A percentile compares a stretch with the other conserved stretches of the same genome.
Conservation (phyloP, 2,113 vertebrate species). For the Fulica atra region DNA sequence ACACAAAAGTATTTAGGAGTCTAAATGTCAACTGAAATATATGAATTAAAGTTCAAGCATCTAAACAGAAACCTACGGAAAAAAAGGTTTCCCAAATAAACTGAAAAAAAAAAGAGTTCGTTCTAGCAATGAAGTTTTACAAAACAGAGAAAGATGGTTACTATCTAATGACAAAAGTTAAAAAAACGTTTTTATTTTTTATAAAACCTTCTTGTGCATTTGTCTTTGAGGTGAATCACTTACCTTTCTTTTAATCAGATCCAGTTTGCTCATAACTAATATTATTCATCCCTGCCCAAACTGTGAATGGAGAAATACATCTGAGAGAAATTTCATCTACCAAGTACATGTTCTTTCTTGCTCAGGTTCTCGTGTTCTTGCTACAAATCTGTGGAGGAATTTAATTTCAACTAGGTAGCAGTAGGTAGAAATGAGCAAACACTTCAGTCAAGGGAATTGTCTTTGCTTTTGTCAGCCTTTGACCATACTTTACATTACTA, state of each 20-base stretch:
- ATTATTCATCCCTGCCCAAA: neutral
- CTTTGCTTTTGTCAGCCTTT: constrained; percentile 4
- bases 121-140: neutral
- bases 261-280: neutral
- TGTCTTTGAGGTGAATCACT: neutral
- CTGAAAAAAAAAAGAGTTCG: neutral
- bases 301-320: neutral
- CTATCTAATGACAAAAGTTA: neutral
- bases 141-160: neutral
- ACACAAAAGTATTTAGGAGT: neutral
- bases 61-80: neutral
- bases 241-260: neutral
- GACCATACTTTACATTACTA: constrained; percentile 7
- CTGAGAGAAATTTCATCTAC: neutral
- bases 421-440: neutral
- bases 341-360: neutral
- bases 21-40: neutral
- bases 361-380: neutral
- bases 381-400: neutral
- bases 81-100: neutral
- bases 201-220: neutral
- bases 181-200: neutral
- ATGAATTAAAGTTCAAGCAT: neutral
- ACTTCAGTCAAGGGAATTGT: neutral
- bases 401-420: neutral